Evolutionary conservation across 1,140 invertebrate species (phyloP).

Genomic region (Solenopsis fugax): DNA sequence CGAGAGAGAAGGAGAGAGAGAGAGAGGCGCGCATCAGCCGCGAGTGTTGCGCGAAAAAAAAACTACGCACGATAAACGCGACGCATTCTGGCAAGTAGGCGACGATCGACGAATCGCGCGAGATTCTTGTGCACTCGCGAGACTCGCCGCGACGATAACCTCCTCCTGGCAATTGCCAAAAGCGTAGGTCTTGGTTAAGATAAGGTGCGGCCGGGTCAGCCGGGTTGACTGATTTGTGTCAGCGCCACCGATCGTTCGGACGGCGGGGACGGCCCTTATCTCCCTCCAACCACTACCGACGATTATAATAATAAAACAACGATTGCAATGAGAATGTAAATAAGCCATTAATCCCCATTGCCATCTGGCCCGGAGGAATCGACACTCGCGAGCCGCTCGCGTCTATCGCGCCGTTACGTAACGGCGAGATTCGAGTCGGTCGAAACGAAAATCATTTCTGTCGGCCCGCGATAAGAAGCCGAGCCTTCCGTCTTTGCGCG

Average conservation of each 20-base stretch:
- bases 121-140: conserved; percentile 35
- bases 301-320: conserved; percentile 74
- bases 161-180: conserved; percentile 63
- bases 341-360: conserved; percentile 54
- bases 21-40: background rate
- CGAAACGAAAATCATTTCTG: conserved; percentile 23
- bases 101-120: background rate
- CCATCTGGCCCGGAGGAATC: conserved; percentile 40
- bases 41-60: conserved; percentile 12
- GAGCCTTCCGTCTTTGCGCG: conserved; percentile 34
- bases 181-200: conserved; percentile 35
- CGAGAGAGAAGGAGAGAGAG: background rate
- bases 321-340: conserved; percentile 72
- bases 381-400: background rate
- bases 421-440: background rate
- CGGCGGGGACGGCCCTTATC: background rate
- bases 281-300: conserved; percentile 43
- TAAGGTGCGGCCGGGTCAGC: conserved; percentile 42
- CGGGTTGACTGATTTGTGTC: conserved; percentile 65
- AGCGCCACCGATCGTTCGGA: conserved; percentile 56
- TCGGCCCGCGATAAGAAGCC: background rate
- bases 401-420: conserved; percentile 55
- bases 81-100: background rate
- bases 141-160: conserved; percentile 64
- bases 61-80: conserved; percentile 36